These are phyloP conservation scores for Narcine bancroftii DNA, from an alignment of 2,113 vertebrate species.

Conservation along the genomic window DNA sequence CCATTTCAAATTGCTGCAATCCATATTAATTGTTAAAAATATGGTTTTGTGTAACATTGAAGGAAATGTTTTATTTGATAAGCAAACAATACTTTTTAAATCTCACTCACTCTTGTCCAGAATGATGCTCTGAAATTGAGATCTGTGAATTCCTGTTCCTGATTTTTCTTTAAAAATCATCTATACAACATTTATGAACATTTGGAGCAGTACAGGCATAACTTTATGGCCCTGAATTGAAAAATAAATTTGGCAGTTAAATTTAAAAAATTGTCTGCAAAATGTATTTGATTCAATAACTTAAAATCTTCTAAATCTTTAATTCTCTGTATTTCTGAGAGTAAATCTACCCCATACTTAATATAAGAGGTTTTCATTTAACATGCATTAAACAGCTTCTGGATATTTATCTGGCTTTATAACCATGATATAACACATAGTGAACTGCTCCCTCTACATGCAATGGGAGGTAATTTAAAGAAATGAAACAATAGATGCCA, in stretches of 20 bases:
- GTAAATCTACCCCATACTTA: not conserved
- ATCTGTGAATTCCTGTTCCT: not conserved
- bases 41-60: not conserved
- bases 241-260: not conserved
- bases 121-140: not conserved
- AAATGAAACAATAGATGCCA: too few relatives aligned
- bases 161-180: not conserved
- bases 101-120: not conserved
- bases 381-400: not conserved
- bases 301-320: not conserved
- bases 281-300: not conserved
- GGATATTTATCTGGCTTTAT: not conserved
- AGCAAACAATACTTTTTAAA: not conserved
- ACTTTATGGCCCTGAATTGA: not conserved
- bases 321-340: not conserved
- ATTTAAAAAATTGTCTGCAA: not conserved
- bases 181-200: not conserved
- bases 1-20: not conserved
- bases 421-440: not conserved
- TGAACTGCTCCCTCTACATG: not conserved
- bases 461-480: not conserved
- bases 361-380: not conserved
- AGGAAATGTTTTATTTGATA: not conserved
- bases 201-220: not conserved
- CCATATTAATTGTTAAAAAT: not conserved